These are phyloP conservation scores for Geodia barretti DNA, from an alignment of 37 sponge, comb jelly and placozoan species.

Conservation along the genomic window DNA sequence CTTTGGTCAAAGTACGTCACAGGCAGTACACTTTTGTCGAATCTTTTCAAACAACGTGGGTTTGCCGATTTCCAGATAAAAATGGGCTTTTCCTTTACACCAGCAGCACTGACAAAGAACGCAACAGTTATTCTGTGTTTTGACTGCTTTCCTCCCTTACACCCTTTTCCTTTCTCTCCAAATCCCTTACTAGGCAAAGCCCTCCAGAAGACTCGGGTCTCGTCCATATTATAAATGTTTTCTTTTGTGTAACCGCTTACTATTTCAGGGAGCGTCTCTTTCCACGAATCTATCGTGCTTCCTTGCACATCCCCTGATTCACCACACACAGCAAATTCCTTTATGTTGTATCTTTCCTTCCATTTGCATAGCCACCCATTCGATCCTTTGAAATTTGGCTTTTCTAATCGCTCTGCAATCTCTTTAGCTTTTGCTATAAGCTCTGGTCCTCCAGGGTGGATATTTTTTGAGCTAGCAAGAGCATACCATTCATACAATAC, in stretches of 20 bases:
- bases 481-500: too few species aligned
- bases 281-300: too few species aligned
- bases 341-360: too few species aligned
- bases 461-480: too few species aligned
- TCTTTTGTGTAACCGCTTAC: slow-evolving; percentile 13
- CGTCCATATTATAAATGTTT: slow-evolving; percentile 42
- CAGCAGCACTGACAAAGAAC: slow-evolving; percentile 66
- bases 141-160: slow-evolving; percentile 56
- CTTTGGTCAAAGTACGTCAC: slow-evolving; percentile 30
- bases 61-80: slow-evolving; percentile 24
- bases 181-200: slow-evolving; percentile 73
- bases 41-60: slow-evolving; percentile 51
- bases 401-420: too few species aligned
- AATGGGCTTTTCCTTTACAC: slow-evolving; percentile 41
- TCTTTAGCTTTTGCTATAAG: too few species aligned
- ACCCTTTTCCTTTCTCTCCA: slow-evolving; percentile 46
- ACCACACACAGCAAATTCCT: too few species aligned
- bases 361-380: too few species aligned
- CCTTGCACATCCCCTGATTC: too few species aligned
- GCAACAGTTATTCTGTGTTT: slow-evolving; percentile 61
- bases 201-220: slow-evolving; percentile 53
- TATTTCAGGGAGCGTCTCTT: slow-evolving; percentile 49
- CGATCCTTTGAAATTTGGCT: too few species aligned
- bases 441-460: too few species aligned
- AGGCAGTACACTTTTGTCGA: slow-evolving; percentile 46